A percentile compares a stretch with the other conserved stretches of the same genome.
Conservation (phyloP, 2,113 vertebrate genomes). For the Ptilorrhoa leucosticta region DNA sequence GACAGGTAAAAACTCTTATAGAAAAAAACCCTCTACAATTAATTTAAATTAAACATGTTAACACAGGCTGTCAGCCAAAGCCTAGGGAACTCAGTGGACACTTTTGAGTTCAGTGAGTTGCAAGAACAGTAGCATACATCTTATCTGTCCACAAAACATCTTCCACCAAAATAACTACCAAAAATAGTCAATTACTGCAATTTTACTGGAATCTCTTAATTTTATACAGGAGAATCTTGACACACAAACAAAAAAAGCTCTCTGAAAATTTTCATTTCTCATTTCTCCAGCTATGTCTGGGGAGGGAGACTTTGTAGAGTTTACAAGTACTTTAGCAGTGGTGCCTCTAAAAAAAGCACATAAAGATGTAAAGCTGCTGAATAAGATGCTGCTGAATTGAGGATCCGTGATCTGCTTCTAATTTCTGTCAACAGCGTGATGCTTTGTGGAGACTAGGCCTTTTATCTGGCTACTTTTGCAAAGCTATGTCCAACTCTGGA, state of each 20-base stretch:
- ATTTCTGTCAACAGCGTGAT: neutral
- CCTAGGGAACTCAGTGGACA: neutral
- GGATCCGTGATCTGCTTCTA: neutral
- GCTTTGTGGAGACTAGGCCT: neutral
- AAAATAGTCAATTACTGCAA: neutral
- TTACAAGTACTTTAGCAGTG: neutral
- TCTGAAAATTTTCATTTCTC: neutral
- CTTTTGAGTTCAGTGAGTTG: neutral
- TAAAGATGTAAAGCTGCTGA: neutral
- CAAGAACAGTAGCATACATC: neutral
- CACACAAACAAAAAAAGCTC: neutral
- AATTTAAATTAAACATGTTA: conserved; percentile 45
- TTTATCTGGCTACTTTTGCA: neutral
- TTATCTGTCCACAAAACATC: neutral
- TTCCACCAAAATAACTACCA: neutral
- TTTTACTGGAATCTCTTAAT: neutral
- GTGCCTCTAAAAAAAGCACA: neutral
- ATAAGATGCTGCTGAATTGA: neutral
- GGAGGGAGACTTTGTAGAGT: neutral
- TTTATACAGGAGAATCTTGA: neutral
- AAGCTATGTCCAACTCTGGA: neutral
- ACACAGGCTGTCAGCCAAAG: neutral
- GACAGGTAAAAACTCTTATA: conserved; percentile 58
- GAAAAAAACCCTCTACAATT: conserved; percentile 23
- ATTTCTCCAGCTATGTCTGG: neutral